Base-by-base conservation (phyloP, 1,140 invertebrate species). In the Lordiphosa clarofinis region DNA sequence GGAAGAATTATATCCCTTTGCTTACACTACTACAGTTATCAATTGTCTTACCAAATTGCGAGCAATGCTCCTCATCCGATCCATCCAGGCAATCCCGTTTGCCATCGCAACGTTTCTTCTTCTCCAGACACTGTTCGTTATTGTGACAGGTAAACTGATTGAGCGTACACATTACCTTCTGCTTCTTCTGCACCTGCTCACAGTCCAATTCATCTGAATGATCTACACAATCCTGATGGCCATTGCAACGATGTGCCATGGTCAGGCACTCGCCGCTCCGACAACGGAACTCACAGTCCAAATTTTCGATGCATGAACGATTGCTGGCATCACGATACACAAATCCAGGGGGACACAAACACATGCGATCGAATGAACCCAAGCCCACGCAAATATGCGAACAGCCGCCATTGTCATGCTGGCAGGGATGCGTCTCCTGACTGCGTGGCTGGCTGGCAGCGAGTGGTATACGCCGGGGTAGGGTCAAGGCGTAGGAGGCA, bases 81-180 rank as follows among this genome's bases (percentile, higher is more conserved):
- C 91, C 91, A 79, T 96, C 95, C 3, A 87, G 73, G 73, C 96
- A 97, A 79, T 97, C 94, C 37, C 90, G 90, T n/a, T 91, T 78
- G 0, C 91, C 91, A 87, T 97, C 93, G 86, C 96, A 97, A 8
- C 93, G 89, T 58, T 91, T 74, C 24, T 66, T 53, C 43, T 90
- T 74, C 3, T 86, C 56, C 90, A 93, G 19, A 87, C 88, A 89
- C 15, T 81, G 69, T 3, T 66, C 54, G 0, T 88, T 88, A 62
- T 92, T 91, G 11, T 89, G 87, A 72, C 94, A 95, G 43, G 89
- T 87, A 73, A 93, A 95, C 54, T 91, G 91, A 1, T 89, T 90
- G 2, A 87, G 60, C 0, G 76, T 76, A 81, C 94, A 95, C 0
- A 75, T 82, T 7, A 87, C 79, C 0, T 36, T 36, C 78, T 67